Evolutionary conservation across 2,113 vertebrate species (phyloP).

Genomic region (Rhinolophus sinicus): DNA sequence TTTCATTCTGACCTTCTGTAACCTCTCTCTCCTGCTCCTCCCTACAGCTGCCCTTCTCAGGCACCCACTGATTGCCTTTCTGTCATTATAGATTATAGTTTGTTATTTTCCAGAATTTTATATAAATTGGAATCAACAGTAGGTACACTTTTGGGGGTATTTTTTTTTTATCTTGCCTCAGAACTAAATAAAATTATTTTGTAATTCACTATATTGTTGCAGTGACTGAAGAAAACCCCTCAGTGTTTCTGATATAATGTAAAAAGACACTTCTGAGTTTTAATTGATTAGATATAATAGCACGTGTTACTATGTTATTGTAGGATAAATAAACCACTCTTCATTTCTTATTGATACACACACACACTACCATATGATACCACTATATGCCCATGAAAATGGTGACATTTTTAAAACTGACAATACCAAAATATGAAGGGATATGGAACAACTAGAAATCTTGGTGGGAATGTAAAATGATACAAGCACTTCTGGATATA

Average conservation of each 20-base stretch:
- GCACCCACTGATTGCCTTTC: not conserved
- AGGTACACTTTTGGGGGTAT: not conserved
- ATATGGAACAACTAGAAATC: not conserved
- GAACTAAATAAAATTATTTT: conserved; percentile 43
- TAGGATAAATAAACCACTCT: not conserved
- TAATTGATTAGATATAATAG: not conserved
- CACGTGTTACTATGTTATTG: not conserved
- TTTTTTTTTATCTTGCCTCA: not conserved
- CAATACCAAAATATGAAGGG: not conserved
- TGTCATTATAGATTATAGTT: not conserved
- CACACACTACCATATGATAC: not conserved
- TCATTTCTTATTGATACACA: not conserved
- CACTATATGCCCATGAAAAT: not conserved
- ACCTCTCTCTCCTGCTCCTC: not conserved
- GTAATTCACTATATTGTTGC: not conserved
- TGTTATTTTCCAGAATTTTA: conserved; percentile 1
- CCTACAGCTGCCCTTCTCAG: not conserved
- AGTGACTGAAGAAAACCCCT: not conserved
- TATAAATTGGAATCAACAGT: not conserved
- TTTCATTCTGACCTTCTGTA: not conserved
- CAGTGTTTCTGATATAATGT: not conserved
- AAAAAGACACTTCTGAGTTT: not conserved
- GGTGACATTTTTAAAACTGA: not conserved
- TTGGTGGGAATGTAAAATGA: not conserved
- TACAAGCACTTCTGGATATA: not conserved